Evolutionary conservation across 2,113 vertebrate genomes (phyloP), one percentile per base, ranked within the genome.

Genomic region (Hoplias malabaricus): DNA sequence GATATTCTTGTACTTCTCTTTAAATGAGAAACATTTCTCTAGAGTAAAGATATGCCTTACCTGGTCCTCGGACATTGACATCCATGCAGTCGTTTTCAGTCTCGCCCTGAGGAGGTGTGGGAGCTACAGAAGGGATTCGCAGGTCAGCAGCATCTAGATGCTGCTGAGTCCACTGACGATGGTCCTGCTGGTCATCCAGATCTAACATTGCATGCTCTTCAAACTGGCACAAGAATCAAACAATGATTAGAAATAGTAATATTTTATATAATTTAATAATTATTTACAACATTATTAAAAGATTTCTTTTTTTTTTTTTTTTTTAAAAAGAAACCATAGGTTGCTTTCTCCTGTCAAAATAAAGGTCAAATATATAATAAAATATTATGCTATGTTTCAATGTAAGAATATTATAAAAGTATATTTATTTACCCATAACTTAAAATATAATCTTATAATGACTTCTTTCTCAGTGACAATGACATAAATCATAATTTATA

Each of bases 131-230:
- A 1, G 97, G 94, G 68, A 95, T 90, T 5, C 98, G 95, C 68
- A 99, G 90, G 86, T 99, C 98, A 0, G 98, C 98, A 0, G 98
- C 98, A 0, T 99, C 97, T 86, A 99, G 89, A 88, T 99, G 98
- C 92, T 99, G 98, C 88, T 98, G 98, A 0, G 98, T 99, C 98
- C 97, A 99, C 89, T 98, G 96, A 59, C 98, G 90, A 90, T 96
- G 96, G 83, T 99, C 98, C 0, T 94, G 94, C 89, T 98, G 96
- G 75, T 95, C 92, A 0, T 94, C 94, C 2, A 87, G 84, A 68
- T 97, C 94, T 36, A 96, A 89, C 43, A 95, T 94, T 0, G 93
- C 94, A 19, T 96, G 95, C 72, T 98, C 97, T 73, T 98, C 96
- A 1, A 94, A 95, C 95, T 98, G 86, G 69, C 76, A 19, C 11